A percentile compares a stretch with the other conserved stretches of the same genome.
phyloP scores from a whole-genome alignment of 2,888 invertebrate species.

The Hofmannophila pseudospretella region DNA sequence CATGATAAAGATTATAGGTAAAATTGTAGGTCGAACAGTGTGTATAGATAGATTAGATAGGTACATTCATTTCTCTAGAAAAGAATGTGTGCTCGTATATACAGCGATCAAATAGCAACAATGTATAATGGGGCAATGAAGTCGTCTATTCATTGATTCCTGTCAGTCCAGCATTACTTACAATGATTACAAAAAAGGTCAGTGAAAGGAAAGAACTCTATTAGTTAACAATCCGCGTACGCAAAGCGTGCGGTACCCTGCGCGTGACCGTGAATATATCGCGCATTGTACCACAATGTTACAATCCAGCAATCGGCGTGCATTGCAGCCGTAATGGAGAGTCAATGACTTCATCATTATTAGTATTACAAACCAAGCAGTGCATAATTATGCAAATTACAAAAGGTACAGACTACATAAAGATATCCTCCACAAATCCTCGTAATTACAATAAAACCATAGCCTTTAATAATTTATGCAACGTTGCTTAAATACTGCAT shows the following conservation, averaged over 20 bases:
- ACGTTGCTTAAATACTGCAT: conserved; percentile 57
- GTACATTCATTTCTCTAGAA: no score
- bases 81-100: no score
- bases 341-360: conserved; percentile 14
- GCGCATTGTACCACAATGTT: conserved; percentile 15
- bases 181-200: conserved; percentile 10
- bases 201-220: conserved; percentile 24
- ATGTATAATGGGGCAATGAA: background rate
- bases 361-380: conserved; percentile 3
- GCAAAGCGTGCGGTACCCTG: conserved; percentile 27
- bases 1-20: no score
- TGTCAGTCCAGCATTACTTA: conserved; percentile 7
- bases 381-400: conserved; percentile 7
- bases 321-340: conserved; percentile 7
- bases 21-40: no score
- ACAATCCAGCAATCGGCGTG: conserved; percentile 2
- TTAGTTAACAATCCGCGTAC: conserved; percentile 39
- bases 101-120: background rate
- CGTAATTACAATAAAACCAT: conserved; percentile 60
- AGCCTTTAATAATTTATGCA: conserved; percentile 63
- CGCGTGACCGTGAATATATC: conserved; percentile 35
- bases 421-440: conserved; percentile 17
- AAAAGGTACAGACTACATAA: conserved; percentile 7
- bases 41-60: no score
- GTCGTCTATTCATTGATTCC: conserved; percentile 8